These are phyloP conservation scores for Neuroscelio doddi DNA, from an alignment of 2,888 invertebrate genomes.

Conservation along the genomic window DNA sequence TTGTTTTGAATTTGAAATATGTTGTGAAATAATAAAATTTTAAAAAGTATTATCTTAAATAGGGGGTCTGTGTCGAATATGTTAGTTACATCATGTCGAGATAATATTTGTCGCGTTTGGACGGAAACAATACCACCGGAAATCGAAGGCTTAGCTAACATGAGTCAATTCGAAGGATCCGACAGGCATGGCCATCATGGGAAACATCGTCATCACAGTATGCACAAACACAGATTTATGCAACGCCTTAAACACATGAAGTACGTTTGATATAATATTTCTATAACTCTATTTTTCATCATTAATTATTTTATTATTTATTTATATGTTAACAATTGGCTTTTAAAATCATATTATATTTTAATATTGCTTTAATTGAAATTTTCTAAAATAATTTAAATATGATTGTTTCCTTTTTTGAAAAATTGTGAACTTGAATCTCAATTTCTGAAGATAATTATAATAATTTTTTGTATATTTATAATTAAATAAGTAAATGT, in stretches of 20 bases:
- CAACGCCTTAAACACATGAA: conserved; percentile 98
- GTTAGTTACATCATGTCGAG: conserved; percentile 97
- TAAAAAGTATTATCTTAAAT: conserved; percentile 27
- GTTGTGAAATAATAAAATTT: too few species aligned
- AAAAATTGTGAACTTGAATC: too few species aligned
- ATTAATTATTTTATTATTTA: background rate
- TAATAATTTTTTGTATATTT: too few species aligned
- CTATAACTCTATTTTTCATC: conserved; percentile 10
- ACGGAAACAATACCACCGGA: conserved; percentile 97
- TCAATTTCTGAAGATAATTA: too few species aligned
- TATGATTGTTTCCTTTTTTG: too few species aligned
- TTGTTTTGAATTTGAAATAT: conserved; percentile 7
- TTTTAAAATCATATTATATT: too few species aligned
- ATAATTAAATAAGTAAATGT: too few species aligned
- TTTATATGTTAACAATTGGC: conserved; percentile 3
- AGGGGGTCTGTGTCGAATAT: conserved; percentile 98
- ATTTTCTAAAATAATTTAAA: too few species aligned
- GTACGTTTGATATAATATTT: too few species aligned
- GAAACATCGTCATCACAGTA: conserved; percentile 87
- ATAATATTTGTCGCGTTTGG: conserved; percentile 99
- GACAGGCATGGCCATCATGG: conserved; percentile 80
- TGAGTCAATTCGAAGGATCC: conserved; percentile 77
- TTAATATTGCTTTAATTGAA: too few species aligned
- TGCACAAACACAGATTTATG: conserved; percentile 96
- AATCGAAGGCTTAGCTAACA: conserved; percentile 86